Conservation (phyloP, 2,888 invertebrate genomes). For the Axea sp. region DNA sequence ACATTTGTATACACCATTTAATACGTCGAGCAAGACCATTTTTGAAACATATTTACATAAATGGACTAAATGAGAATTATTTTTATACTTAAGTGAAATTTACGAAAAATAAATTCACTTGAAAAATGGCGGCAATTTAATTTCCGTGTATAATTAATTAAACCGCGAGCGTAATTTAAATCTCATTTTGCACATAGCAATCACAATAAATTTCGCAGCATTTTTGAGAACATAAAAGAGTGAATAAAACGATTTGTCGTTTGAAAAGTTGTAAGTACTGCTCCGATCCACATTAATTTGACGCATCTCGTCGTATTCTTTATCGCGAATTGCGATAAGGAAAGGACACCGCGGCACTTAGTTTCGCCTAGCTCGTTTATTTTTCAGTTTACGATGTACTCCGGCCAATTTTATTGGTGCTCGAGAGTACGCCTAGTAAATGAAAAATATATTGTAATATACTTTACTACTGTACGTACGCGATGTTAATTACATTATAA, state of each 20-base stretch:
- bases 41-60: too few relatives aligned
- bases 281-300: constrained; percentile 37
- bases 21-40: too few relatives aligned
- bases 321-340: constrained; percentile 36
- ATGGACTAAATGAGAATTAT: too few relatives aligned
- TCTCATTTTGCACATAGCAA: too few relatives aligned
- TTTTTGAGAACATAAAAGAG: constrained; percentile 34
- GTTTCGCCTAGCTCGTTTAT: constrained; percentile 38
- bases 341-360: constrained; percentile 32
- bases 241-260: constrained; percentile 48
- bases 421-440: constrained; percentile 13
- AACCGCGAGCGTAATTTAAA: too few relatives aligned
- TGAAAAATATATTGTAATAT: constrained; percentile 48
- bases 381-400: constrained; percentile 48
- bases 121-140: too few relatives aligned
- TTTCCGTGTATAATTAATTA: too few relatives aligned
- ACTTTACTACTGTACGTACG: constrained; percentile 41
- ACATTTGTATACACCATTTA: too few relatives aligned
- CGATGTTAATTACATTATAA: constrained; percentile 46
- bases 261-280: constrained; percentile 7
- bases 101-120: too few relatives aligned
- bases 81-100: too few relatives aligned
- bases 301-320: constrained; percentile 31
- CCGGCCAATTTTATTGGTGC: constrained; percentile 37
- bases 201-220: too few relatives aligned